Evolutionary conservation across 2,888 invertebrate species (phyloP).

Genomic region (Drosophila paracracens): DNA sequence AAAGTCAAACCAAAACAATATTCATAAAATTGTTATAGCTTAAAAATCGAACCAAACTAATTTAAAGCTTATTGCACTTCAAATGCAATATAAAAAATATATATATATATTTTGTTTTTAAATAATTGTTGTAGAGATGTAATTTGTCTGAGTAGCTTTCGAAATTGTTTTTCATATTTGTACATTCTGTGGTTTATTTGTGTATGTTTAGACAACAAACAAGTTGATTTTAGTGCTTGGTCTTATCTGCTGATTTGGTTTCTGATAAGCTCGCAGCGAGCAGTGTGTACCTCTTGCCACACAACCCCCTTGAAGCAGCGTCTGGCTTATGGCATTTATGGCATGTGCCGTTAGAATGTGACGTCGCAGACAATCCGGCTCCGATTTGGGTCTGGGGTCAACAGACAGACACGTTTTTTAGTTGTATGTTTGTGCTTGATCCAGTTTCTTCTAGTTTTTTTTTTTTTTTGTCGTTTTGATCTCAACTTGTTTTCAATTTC

Average conservation of each 20-base stretch:
- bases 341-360: not conserved
- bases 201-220: constrained; percentile 19
- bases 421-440: constrained; percentile 46
- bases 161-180: not conserved
- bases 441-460: constrained; percentile 36
- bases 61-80: too few species aligned
- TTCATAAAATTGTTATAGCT: not conserved
- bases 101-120: too few species aligned
- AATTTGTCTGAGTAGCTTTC: not conserved
- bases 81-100: too few species aligned
- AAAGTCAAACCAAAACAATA: not conserved
- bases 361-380: constrained; percentile 44
- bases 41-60: not conserved
- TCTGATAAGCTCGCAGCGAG: constrained; percentile 26
- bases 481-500: constrained; percentile 2
- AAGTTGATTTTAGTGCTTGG: constrained; percentile 8
- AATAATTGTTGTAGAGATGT: not conserved
- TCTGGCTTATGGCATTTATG: not conserved
- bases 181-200: constrained; percentile 8
- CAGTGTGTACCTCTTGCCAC: not conserved
- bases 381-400: constrained; percentile 24
- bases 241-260: constrained; percentile 40
- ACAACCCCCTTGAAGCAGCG: not conserved
- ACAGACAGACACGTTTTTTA: not conserved
- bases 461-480: constrained; percentile 5